These are phyloP conservation scores for Nibea coibor DNA, from an alignment of 2,113 vertebrate genomes.

Conservation along the genomic window DNA sequence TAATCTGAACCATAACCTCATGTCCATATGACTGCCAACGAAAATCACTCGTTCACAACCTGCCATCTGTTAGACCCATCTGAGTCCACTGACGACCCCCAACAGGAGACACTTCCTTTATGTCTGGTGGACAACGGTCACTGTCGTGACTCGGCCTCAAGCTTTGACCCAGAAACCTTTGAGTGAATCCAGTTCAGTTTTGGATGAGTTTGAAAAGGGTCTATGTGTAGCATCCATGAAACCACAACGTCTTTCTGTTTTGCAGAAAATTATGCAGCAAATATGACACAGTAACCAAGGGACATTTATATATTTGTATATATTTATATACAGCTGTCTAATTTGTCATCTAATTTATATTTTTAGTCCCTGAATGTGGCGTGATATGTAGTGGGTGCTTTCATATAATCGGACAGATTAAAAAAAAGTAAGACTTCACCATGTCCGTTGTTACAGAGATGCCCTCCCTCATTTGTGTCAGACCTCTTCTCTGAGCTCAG, in stretches of 20 bases:
- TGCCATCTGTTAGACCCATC: slow-evolving; percentile 29
- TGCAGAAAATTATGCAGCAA: slow-evolving; percentile 6
- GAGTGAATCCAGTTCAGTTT: neutral
- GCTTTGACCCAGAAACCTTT: slow-evolving; percentile 11
- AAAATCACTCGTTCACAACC: slow-evolving; percentile 31
- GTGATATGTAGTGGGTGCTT: neutral
- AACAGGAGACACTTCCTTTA: slow-evolving; percentile 5
- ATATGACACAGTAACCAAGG: neutral
- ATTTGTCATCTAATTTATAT: neutral
- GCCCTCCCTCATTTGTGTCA: slow-evolving; percentile 83
- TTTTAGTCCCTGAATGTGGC: neutral
- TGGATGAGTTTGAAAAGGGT: neutral
- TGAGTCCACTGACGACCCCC: neutral
- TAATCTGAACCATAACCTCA: slow-evolving; percentile 66
- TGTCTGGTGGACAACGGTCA: neutral
- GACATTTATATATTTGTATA: neutral
- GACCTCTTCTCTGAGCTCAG: slow-evolving; percentile 91
- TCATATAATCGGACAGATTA: neutral
- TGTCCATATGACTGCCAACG: slow-evolving; percentile 19
- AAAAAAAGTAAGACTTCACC: slow-evolving; percentile 6
- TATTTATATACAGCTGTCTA: neutral
- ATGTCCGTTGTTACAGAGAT: slow-evolving; percentile 82
- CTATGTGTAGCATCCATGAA: neutral
- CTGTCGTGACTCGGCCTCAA: neutral
- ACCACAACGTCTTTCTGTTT: slow-evolving; percentile 8